phyloP scores from a whole-genome alignment of 2,888 invertebrate species.

The Pecten maximus region DNA sequence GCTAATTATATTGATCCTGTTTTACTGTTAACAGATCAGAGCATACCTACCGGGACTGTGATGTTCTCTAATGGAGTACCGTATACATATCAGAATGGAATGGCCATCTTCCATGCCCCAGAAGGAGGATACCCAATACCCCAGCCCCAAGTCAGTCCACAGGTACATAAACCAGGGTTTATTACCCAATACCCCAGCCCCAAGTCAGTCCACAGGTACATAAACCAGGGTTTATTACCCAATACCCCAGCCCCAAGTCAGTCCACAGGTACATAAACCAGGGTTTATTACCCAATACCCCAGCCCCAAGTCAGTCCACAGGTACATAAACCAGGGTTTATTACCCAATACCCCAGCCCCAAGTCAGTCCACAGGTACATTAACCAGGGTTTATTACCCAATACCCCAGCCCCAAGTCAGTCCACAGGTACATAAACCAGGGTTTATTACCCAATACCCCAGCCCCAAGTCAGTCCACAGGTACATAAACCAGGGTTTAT shows the following conservation, averaged over 20 bases:
- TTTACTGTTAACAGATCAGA: slow-evolving; percentile 71
- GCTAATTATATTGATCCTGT: neutral
- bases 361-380: too few species aligned
- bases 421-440: too few species aligned
- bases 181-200: slow-evolving; percentile 72
- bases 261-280: slow-evolving; percentile 43
- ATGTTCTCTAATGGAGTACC: slow-evolving; percentile 84
- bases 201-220: slow-evolving; percentile 64
- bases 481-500: too few species aligned
- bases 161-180: too few species aligned
- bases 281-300: slow-evolving; percentile 69
- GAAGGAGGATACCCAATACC: slow-evolving; percentile 76
- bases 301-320: slow-evolving; percentile 72
- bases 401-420: too few species aligned
- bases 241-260: slow-evolving; percentile 74
- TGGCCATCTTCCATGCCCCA: slow-evolving; percentile 82
- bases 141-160: slow-evolving; percentile 72
- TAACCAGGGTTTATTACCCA: too few species aligned
- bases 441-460: too few species aligned
- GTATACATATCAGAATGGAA: slow-evolving; percentile 83
- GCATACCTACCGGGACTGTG: slow-evolving; percentile 84
- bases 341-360: too few species aligned
- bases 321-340: too few species aligned
- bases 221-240: too few species aligned
- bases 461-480: too few species aligned